phyloP scores from a whole-genome alignment of 1,140 invertebrate genomes.

The Achroia grisella region DNA sequence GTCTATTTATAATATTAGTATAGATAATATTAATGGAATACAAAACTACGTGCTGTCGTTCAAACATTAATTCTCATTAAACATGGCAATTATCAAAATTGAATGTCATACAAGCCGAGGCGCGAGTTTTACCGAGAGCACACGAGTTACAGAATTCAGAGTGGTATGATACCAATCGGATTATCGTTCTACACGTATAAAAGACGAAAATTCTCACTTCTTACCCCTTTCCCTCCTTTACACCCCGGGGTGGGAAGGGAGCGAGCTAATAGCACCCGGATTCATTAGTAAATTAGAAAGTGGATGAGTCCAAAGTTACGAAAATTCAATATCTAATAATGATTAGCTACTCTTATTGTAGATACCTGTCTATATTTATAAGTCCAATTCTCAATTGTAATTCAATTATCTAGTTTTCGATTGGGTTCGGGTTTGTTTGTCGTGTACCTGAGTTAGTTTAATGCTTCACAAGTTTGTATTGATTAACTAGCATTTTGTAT shows the following conservation, averaged over 20 bases:
- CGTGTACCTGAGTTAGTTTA: constrained; percentile 38
- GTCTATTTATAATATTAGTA: no score
- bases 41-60: no score
- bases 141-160: constrained; percentile 64
- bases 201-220: constrained; percentile 65
- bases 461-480: constrained; percentile 32
- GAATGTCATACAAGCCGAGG: constrained; percentile 34
- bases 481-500: constrained; percentile 24
- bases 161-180: constrained; percentile 63
- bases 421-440: constrained; percentile 48
- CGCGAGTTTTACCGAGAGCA: constrained; percentile 47
- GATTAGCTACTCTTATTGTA: constrained; percentile 54
- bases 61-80: constrained; percentile 13
- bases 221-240: constrained; percentile 49
- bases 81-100: constrained; percentile 39
- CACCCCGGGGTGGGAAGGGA: constrained; percentile 17
- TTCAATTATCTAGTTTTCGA: constrained; percentile 70
- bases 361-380: constrained; percentile 62
- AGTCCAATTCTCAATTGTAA: constrained; percentile 29
- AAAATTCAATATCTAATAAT: constrained; percentile 75
- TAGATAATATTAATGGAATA: no score
- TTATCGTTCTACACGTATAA: constrained; percentile 68
- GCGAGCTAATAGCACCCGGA: constrained; percentile 64
- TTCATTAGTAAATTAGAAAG: constrained; percentile 75
- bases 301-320: constrained; percentile 73